Evolutionary conservation across 2,113 vertebrate species (phyloP).

Genomic region (Nymphicus hollandicus): DNA sequence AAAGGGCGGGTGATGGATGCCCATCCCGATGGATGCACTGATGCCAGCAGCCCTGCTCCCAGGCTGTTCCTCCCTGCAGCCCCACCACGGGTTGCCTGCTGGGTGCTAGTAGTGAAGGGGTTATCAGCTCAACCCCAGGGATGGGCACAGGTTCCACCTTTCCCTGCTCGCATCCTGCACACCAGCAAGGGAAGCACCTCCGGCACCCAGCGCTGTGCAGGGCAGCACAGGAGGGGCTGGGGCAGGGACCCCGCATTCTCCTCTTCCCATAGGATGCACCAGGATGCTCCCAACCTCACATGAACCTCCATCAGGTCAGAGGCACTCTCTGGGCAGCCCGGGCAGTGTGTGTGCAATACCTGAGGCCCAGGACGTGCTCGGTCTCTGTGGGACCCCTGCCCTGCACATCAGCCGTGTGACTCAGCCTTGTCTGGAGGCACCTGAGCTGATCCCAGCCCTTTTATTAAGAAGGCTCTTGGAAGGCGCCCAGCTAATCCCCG

Average conservation of each 20-base stretch:
- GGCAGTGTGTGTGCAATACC: background rate
- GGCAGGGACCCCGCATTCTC: background rate
- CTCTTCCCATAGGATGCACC: background rate
- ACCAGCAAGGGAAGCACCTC: background rate
- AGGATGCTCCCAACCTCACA: background rate
- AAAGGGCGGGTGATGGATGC: background rate
- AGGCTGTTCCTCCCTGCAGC: background rate
- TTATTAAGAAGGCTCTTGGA: background rate
- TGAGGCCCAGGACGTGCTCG: rapidly evolving
- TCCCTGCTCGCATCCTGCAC: background rate
- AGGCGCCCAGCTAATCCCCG: conserved; percentile 11
- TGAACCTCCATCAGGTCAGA: background rate
- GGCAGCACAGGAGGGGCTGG: background rate
- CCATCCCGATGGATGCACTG: rapidly evolving
- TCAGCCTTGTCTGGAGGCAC: background rate
- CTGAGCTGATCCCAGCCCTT: background rate
- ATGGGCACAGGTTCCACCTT: background rate
- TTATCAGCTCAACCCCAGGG: rapidly evolving
- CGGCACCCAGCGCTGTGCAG: background rate
- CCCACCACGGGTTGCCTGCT: background rate
- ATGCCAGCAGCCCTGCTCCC: background rate
- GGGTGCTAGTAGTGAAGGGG: rapidly evolving
- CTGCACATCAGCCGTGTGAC: rapidly evolving
- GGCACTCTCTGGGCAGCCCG: background rate
- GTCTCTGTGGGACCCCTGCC: background rate